Percentiles rank a stretch among this genome's conserved stretches.
phyloP scores from a whole-genome alignment of 2,113 vertebrate genomes.

The Dicrurus megarhynchus region DNA sequence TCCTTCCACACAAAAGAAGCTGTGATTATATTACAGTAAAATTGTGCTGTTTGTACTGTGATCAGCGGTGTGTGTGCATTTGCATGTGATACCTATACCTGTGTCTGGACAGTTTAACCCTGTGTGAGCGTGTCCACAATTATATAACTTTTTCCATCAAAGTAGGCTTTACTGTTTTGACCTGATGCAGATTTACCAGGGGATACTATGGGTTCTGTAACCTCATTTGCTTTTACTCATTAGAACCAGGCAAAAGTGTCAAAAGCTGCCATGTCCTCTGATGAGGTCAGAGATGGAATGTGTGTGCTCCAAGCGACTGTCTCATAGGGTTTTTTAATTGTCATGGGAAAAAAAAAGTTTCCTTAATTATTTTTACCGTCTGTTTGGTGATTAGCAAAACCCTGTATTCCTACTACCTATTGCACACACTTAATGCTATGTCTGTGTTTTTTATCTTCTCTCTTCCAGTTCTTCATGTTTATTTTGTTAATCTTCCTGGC shows the following conservation, averaged over 20 bases:
- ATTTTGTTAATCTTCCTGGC: constrained; percentile 94
- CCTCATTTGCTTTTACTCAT: background rate
- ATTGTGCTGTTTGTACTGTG: background rate
- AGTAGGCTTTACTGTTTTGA: background rate
- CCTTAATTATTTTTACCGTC: background rate
- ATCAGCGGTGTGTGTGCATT: background rate
- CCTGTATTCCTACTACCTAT: background rate
- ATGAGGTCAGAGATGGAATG: background rate
- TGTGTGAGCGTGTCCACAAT: background rate
- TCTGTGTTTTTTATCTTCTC: background rate
- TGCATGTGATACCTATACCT: background rate
- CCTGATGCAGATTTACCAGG: background rate
- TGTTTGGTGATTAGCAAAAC: background rate
- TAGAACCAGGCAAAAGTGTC: background rate
- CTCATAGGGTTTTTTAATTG: background rate
- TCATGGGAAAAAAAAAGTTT: background rate
- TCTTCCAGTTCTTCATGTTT: constrained; percentile 90
- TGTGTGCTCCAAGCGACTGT: background rate
- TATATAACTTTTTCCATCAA: background rate
- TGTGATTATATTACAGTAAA: background rate
- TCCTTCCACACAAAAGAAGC: background rate
- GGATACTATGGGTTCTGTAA: rapidly evolving
- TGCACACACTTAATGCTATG: background rate
- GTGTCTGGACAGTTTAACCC: background rate
- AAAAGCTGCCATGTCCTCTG: background rate